These are phyloP conservation scores for Petromus typicus DNA, from an alignment of 2,113 vertebrate genomes.

Conservation along the genomic window DNA sequence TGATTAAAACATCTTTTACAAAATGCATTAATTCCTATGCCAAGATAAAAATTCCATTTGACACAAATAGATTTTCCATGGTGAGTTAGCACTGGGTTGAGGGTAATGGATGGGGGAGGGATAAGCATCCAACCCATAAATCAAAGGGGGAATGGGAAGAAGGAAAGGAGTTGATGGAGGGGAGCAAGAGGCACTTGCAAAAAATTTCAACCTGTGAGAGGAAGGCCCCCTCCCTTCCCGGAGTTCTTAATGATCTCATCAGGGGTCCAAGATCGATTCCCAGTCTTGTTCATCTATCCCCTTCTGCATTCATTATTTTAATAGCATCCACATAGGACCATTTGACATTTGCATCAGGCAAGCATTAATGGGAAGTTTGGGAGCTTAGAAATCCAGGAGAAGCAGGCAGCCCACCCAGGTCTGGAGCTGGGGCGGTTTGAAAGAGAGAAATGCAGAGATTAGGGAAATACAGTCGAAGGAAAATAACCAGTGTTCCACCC, in stretches of 20 bases:
- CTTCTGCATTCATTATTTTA: conserved; percentile 89
- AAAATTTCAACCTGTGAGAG: conserved; percentile 88
- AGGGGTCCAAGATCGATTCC: conserved; percentile 85
- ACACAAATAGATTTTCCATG: conserved; percentile 88
- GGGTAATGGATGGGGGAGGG: conserved; percentile 87
- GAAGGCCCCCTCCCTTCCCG: conserved; percentile 71
- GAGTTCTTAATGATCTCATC: conserved; percentile 88
- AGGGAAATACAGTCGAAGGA: neutral
- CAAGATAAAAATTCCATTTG: conserved; percentile 85
- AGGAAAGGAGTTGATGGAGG: conserved; percentile 59
- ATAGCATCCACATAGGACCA: conserved; percentile 80
- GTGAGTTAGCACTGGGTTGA: conserved; percentile 85
- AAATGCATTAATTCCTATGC: conserved; percentile 86
- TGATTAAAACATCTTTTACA: conserved; percentile 87
- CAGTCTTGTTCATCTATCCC: conserved; percentile 82
- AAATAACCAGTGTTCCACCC: neutral
- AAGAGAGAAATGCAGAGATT: neutral
- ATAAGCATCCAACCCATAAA: conserved; percentile 85
- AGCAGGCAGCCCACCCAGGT: neutral
- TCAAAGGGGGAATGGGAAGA: conserved; percentile 79
- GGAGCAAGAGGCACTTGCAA: conserved; percentile 77
- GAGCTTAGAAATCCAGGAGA: conserved; percentile 59
- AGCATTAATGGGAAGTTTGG: conserved; percentile 73
- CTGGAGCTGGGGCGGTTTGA: neutral
- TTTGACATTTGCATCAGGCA: conserved; percentile 70